These are phyloP conservation scores for Pimephales promelas DNA, from an alignment of 2,113 vertebrate species.

Conservation along the genomic window DNA sequence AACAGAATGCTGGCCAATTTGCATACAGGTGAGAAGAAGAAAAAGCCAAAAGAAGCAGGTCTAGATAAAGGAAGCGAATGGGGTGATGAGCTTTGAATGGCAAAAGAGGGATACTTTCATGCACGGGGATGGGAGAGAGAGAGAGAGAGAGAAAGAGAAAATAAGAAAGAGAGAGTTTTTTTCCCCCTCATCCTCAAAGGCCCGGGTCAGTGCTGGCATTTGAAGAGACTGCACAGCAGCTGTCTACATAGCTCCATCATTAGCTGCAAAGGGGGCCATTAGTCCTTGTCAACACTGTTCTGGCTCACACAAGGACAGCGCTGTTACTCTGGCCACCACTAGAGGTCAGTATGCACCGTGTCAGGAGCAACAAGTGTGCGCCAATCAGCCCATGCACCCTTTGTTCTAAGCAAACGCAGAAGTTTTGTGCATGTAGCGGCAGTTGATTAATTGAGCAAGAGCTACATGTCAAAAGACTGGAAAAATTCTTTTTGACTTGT, in stretches of 20 bases:
- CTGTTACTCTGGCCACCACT: conserved; percentile 18
- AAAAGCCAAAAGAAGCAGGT: conserved; percentile 52
- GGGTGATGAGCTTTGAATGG: conserved; percentile 59
- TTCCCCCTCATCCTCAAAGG: conserved; percentile 38
- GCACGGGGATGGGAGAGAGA: conserved; percentile 40
- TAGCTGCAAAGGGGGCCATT: conserved; percentile 55
- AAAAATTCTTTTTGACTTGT: conserved; percentile 34
- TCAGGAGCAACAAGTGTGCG: conserved; percentile 25
- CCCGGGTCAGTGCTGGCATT: conserved; percentile 56
- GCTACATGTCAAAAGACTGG: conserved; percentile 25
- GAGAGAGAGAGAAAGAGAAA: conserved; percentile 21
- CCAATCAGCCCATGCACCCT: conserved; percentile 5
- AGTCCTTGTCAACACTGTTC: conserved; percentile 52
- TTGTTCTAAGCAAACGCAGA: conserved; percentile 36
- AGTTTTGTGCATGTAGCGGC: conserved; percentile 23
- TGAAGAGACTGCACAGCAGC: conserved; percentile 55
- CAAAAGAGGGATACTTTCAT: conserved; percentile 55
- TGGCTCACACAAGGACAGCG: conserved; percentile 27
- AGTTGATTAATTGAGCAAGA: conserved; percentile 43
- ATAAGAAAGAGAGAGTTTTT: conserved; percentile 44
- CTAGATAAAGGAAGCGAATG: conserved; percentile 53
- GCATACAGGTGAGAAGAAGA: conserved; percentile 74
- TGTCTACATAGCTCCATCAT: conserved; percentile 61
- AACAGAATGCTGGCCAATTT: conserved; percentile 59
- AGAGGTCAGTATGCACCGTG: conserved; percentile 52